Base-by-base conservation (phyloP, 2,113 vertebrate species). In the Nansenia antarctica region DNA sequence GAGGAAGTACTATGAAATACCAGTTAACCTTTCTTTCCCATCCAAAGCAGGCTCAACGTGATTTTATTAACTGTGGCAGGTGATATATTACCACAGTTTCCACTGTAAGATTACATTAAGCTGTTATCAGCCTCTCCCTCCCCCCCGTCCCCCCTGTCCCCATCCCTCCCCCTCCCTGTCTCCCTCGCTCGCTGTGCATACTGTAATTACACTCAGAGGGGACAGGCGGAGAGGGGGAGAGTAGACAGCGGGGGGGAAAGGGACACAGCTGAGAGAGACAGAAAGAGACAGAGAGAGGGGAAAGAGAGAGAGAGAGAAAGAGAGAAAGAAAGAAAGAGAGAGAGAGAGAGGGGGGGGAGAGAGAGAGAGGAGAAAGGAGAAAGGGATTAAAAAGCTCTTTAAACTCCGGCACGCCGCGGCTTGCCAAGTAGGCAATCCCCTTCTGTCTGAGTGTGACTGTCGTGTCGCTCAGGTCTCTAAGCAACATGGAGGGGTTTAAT, bases 51-150 rank as follows among this genome's bases (percentile, higher is more conserved):
- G 47, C 63, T 70, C 64, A 61, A 86, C 20, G 70, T 80, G 76
- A 81, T 86, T 89, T 88, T 89, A 90, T 89, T 86, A 87, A 81
- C 85, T 76, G 72, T 85, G 87, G 85, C 88, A 88, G 80, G 76
- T 88, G 88, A 89, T 90, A 75, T 85, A 90, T 90, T 88, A 85
- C 80, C 77, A 72, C 83, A 78, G 74, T 81, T 84, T 71, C 77
- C 78, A 69, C 73, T 30, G 72, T 77, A 69, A 76, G 83, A 89
- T 88, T 87, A 77, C 81, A 84, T 89, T 87, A 87, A 72, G 62
- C 47, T 62, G 55, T 72, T 76, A 72, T 80, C 69, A 59, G 52
- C 39, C 42, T 26, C 58, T 22, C n/a, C 27, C 70, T 24, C 62
- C 20, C 62, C 61, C 32, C 35, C 62, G 68, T 18, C 27, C 61